These are phyloP conservation scores for Panorpa germanica DNA, from an alignment of 2,888 invertebrate genomes.

Conservation along the genomic window DNA sequence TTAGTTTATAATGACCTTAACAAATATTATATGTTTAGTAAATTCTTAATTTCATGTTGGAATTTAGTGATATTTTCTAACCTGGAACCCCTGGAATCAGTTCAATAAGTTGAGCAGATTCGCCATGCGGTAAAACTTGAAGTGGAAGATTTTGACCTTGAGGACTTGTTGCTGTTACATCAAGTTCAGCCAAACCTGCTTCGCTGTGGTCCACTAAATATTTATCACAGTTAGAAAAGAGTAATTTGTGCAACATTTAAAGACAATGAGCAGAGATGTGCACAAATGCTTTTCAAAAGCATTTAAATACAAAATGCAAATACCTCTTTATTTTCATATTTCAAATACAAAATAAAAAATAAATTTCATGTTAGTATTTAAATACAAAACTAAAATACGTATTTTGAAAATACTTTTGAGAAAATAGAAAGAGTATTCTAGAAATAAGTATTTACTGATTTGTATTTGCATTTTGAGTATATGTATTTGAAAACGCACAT, in stretches of 20 bases:
- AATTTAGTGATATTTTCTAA: too few species aligned
- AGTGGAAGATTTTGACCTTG: conserved; percentile 68
- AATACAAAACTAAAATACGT: neutral
- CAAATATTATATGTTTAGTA: too few species aligned
- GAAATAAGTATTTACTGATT: neutral
- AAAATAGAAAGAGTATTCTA: too few species aligned
- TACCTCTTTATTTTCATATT: too few species aligned
- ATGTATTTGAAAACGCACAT: conserved; percentile 3
- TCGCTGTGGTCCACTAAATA: conserved; percentile 60
- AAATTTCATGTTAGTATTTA: neutral
- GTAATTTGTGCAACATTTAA: too few species aligned
- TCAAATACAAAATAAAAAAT: too few species aligned
- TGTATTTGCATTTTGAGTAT: neutral
- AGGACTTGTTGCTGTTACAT: conserved; percentile 75
- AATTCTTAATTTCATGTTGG: too few species aligned
- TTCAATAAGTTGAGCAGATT: conserved; percentile 52
- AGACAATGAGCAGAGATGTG: neutral
- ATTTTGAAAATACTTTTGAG: neutral
- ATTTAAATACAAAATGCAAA: too few species aligned
- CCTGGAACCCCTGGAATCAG: conserved; percentile 73
- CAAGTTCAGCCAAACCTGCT: conserved; percentile 69
- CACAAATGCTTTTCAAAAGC: too few species aligned
- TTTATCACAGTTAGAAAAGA: too few species aligned
- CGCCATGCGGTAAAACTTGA: conserved; percentile 51
- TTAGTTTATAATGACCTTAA: conserved; percentile 36